Conservation (phyloP, 2,113 vertebrate genomes). For the Eleginops maclovinus region DNA sequence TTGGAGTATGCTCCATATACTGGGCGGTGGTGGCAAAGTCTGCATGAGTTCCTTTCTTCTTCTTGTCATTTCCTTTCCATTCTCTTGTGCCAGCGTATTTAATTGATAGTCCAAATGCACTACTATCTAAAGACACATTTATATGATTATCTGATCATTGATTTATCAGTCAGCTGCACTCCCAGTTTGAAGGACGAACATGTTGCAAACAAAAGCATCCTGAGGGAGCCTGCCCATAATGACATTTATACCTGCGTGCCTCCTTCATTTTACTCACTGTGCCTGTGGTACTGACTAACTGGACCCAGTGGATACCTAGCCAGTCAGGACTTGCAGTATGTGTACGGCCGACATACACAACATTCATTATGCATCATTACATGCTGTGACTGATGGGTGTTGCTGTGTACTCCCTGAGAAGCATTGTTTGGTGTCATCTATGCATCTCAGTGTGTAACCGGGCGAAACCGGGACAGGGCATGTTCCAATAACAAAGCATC, state of each 20-base stretch:
- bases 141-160: background rate
- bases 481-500: background rate
- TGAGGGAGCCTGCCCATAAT: slow-evolving; percentile 22
- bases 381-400: slow-evolving; percentile 22
- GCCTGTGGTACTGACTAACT: slow-evolving; percentile 18
- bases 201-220: slow-evolving; percentile 26
- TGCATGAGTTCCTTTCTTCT: too few relatives aligned
- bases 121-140: background rate
- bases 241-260: slow-evolving; percentile 3
- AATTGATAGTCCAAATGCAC: background rate
- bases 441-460: background rate
- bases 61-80: background rate
- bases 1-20: too few relatives aligned
- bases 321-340: slow-evolving; percentile 50
- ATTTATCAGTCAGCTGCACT: slow-evolving; percentile 1
- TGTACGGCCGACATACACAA: slow-evolving; percentile 27
- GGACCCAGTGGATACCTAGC: slow-evolving; percentile 45
- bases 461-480: too few relatives aligned
- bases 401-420: background rate
- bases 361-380: slow-evolving; percentile 21
- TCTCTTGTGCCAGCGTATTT: background rate
- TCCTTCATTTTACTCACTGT: slow-evolving; percentile 1
- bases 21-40: too few relatives aligned
- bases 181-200: slow-evolving; percentile 14
- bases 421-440: background rate